Conservation (phyloP, 2,888 invertebrate species). For the Tenthredo notha region DNA sequence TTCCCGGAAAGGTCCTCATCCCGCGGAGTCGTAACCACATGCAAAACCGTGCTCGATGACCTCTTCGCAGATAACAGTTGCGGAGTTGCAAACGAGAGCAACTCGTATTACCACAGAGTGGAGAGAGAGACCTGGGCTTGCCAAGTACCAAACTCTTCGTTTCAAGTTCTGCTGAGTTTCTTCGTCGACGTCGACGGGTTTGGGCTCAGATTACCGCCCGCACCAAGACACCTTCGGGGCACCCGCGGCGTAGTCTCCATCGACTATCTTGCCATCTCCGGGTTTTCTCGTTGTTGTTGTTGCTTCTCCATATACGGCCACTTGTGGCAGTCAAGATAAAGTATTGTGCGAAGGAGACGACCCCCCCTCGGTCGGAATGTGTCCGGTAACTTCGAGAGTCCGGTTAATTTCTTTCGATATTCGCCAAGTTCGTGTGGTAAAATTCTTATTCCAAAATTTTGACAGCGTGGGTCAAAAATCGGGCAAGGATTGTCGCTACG, state of each 20-base stretch:
- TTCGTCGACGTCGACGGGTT: constrained; percentile 44
- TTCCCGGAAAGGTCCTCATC: constrained; percentile 65
- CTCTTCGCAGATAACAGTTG: constrained; percentile 66
- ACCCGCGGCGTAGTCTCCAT: constrained; percentile 52
- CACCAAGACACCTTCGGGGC: constrained; percentile 55
- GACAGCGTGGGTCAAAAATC: constrained; percentile 23
- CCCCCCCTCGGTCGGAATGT: neutral
- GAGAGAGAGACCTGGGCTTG: neutral
- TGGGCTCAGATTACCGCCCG: constrained; percentile 55
- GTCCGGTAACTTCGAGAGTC: neutral
- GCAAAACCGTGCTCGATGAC: constrained; percentile 67
- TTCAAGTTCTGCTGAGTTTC: constrained; percentile 36
- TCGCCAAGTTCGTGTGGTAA: neutral
- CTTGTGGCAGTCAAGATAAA: constrained; percentile 57
- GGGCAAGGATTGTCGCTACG: constrained; percentile 46
- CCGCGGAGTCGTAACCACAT: constrained; percentile 58
- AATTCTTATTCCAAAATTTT: neutral
- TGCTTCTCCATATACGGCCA: constrained; percentile 54
- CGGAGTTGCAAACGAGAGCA: constrained; percentile 58
- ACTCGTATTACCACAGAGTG: constrained; percentile 58
- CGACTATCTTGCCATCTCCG: constrained; percentile 59
- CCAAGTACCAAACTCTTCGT: constrained; percentile 13
- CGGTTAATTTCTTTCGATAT: neutral
- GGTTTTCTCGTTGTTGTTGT: constrained; percentile 55
- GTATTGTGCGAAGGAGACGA: constrained; percentile 9